phyloP scores from a whole-genome alignment of 2,888 invertebrate species.

The Odontothrips loti region DNA sequence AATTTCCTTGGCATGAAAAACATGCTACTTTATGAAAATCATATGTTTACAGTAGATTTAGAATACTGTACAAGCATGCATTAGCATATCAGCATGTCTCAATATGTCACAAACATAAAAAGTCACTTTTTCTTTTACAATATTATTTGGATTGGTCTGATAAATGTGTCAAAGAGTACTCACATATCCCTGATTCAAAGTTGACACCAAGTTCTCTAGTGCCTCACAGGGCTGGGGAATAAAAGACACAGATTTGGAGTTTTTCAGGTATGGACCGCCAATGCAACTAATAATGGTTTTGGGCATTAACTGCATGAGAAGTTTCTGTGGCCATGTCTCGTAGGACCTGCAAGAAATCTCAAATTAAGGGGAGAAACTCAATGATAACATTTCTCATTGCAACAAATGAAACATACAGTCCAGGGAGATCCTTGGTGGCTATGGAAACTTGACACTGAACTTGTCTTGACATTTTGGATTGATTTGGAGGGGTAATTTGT shows the following conservation, averaged over 20 bases:
- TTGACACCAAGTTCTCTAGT: constrained; percentile 75
- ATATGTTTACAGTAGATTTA: too few species aligned
- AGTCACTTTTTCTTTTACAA: not conserved
- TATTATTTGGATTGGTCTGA: not conserved
- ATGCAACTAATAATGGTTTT: constrained; percentile 84
- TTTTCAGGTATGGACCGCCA: constrained; percentile 78
- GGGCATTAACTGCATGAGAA: constrained; percentile 91
- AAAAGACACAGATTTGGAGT: constrained; percentile 86
- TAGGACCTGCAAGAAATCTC: constrained; percentile 58
- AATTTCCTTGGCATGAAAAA: too few species aligned
- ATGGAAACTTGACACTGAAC: constrained; percentile 71
- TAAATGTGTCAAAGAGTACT: constrained; percentile 47
- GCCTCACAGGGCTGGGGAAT: constrained; percentile 80
- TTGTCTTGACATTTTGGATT: constrained; percentile 58
- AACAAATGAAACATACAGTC: constrained; percentile 34
- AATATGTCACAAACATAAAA: too few species aligned
- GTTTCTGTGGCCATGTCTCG: constrained; percentile 84
- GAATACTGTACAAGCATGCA: too few species aligned
- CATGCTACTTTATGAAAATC: too few species aligned
- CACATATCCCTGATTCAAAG: constrained; percentile 86
- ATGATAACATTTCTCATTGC: constrained; percentile 28
- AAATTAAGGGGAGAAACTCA: not conserved
- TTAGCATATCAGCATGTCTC: too few species aligned
- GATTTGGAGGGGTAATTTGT: constrained; percentile 65
- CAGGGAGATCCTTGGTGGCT: constrained; percentile 72